A percentile compares a stretch with the other conserved stretches of the same genome.
Evolutionary conservation across 2,888 invertebrate genomes (phyloP).

Genomic region (Automeris io): DNA sequence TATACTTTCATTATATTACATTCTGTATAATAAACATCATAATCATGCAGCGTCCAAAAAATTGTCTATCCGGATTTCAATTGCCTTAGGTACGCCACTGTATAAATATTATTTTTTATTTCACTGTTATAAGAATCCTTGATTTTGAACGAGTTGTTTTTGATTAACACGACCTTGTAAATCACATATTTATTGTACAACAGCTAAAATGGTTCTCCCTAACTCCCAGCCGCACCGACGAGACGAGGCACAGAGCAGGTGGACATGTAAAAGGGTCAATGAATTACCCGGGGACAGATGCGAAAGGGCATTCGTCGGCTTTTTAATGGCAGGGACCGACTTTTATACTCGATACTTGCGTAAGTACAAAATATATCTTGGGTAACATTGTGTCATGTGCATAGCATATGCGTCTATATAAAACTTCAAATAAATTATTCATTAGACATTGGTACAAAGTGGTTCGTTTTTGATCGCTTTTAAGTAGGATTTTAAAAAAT

Average conservation of each 20-base stretch:
- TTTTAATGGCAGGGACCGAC: slow-evolving; percentile 21
- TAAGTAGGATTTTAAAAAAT: too few relatives aligned
- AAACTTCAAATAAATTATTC: not conserved
- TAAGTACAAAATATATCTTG: slow-evolving; percentile 1
- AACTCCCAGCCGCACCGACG: slow-evolving; percentile 18
- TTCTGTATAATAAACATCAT: too few relatives aligned
- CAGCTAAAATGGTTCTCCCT: slow-evolving; percentile 10
- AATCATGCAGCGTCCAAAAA: too few relatives aligned
- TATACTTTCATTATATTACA: too few relatives aligned
- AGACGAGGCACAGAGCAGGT: slow-evolving; percentile 61
- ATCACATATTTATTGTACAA: not conserved
- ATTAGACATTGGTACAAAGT: too few relatives aligned
- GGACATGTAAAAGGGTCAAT: slow-evolving; percentile 40
- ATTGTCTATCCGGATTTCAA: too few relatives aligned
- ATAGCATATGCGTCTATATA: slow-evolving; percentile 4
- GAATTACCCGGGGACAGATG: slow-evolving; percentile 31
- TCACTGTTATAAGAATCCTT: too few relatives aligned
- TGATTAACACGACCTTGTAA: not conserved
- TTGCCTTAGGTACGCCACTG: too few relatives aligned
- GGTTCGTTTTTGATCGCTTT: too few relatives aligned
- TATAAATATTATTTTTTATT: too few relatives aligned
- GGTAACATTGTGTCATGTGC: not conserved
- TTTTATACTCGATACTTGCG: slow-evolving; percentile 12
- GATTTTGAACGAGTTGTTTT: not conserved
- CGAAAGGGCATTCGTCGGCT: slow-evolving; percentile 9